phyloP scores from a whole-genome alignment of 2,113 vertebrate genomes.

The Elachura formosa region DNA sequence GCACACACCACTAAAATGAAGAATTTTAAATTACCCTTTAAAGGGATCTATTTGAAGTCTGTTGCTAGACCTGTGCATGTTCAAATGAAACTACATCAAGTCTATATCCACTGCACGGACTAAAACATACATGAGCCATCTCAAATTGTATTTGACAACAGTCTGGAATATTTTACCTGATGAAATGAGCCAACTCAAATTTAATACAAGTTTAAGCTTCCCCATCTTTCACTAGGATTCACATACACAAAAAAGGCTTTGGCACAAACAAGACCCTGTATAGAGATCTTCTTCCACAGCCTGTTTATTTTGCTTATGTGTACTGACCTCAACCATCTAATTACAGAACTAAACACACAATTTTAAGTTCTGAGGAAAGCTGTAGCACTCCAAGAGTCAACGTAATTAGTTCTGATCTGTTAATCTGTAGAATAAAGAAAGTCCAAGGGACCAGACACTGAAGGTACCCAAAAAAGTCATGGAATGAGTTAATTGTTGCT shows the following conservation, averaged over 20 bases:
- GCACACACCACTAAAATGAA: neutral
- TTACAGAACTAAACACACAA: neutral
- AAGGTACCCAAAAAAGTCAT: neutral
- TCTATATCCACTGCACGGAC: neutral
- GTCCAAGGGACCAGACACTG: neutral
- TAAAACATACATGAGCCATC: neutral
- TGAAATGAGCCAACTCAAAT: neutral
- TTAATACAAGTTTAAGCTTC: neutral
- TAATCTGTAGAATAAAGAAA: neutral
- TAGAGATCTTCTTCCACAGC: neutral
- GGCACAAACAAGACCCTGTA: neutral
- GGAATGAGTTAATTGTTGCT: neutral
- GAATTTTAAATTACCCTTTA: neutral
- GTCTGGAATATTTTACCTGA: neutral
- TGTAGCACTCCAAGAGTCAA: neutral
- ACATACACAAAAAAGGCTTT: neutral
- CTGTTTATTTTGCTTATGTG: neutral
- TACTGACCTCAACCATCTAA: neutral
- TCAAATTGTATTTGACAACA: neutral
- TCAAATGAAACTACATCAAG: neutral
- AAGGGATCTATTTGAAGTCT: neutral
- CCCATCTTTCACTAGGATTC: neutral
- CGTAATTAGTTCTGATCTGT: neutral
- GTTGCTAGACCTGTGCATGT: neutral
- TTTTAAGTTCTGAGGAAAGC: neutral